These are phyloP conservation scores for Ceramica pisi DNA, from an alignment of 2,888 invertebrate genomes.

Conservation along the genomic window DNA sequence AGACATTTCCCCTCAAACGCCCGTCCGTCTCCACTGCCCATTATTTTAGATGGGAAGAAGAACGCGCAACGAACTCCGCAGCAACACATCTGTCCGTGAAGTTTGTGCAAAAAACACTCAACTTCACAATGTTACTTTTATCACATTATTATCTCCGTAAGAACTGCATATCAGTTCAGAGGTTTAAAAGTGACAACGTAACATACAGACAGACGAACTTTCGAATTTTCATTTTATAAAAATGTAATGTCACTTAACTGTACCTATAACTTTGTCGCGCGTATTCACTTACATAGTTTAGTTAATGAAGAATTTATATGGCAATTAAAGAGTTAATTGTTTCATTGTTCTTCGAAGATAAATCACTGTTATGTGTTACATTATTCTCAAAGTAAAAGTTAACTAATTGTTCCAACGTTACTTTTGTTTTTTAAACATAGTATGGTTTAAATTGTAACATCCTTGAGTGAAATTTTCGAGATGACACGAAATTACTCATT, in stretches of 20 bases:
- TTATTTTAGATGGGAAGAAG: too few species aligned
- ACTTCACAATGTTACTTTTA: too few species aligned
- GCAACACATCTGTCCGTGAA: too few species aligned
- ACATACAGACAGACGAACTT: not conserved
- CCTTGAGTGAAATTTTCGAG: not conserved
- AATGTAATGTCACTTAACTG: not conserved
- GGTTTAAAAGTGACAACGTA: not conserved
- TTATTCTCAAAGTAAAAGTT: constrained; percentile 30
- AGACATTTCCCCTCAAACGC: too few species aligned
- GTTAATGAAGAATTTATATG: constrained; percentile 19
- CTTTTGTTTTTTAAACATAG: not conserved
- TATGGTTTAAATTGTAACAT: not conserved
- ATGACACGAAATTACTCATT: too few species aligned
- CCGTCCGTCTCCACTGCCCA: too few species aligned
- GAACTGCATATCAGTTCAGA: not conserved
- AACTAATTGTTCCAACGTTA: not conserved
- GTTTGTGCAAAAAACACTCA: too few species aligned
- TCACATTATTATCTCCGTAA: not conserved
- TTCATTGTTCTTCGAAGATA: constrained; percentile 34
- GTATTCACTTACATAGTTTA: constrained; percentile 1
- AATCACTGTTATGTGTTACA: not conserved
- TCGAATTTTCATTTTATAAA: not conserved
- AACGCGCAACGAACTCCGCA: too few species aligned
- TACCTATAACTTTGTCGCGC: constrained; percentile 2
- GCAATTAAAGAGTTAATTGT: constrained; percentile 29